phyloP scores from a whole-genome alignment of 1,140 invertebrate genomes.

The Saccostrea cuccullata region DNA sequence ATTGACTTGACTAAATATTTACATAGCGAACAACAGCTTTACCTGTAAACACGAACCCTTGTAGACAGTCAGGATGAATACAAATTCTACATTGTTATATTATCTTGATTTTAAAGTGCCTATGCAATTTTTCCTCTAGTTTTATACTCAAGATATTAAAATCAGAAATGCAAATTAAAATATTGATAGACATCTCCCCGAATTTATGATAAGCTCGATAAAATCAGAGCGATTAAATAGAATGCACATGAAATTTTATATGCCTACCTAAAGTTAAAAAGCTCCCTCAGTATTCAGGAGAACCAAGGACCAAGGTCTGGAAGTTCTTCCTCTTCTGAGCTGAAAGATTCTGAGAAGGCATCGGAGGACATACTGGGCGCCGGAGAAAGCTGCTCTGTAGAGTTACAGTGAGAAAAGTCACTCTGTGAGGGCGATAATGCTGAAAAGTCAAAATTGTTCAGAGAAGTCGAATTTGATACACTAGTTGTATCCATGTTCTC shows the following conservation, averaged over 20 bases:
- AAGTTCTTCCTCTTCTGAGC: constrained; percentile 56
- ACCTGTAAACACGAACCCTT: constrained; percentile 17
- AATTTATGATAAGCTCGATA: constrained; percentile 25
- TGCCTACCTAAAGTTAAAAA: neutral
- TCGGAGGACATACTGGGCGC: constrained; percentile 54
- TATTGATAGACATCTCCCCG: constrained; percentile 3
- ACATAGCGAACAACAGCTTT: constrained; percentile 22
- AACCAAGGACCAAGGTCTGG: constrained; percentile 54
- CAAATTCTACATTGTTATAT: neutral
- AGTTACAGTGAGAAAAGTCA: constrained; percentile 5
- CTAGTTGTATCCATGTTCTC: constrained; percentile 25
- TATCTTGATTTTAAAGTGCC: constrained; percentile 9
- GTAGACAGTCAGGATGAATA: neutral
- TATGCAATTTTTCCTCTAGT: neutral
- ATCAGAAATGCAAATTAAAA: constrained; percentile 25
- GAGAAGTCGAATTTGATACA: neutral
- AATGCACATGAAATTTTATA: neutral
- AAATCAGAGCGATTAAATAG: constrained; percentile 16
- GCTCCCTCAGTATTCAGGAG: constrained; percentile 36
- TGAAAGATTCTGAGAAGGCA: constrained; percentile 53
- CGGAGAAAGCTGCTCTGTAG: constrained; percentile 50
- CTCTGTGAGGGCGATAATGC: neutral
- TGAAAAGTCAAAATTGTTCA: constrained; percentile 24
- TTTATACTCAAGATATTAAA: constrained; percentile 15
- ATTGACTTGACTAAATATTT: constrained; percentile 9